phyloP scores from a whole-genome alignment of 2,797 vertebrate genomes.

The Myotis daubentonii region DNA sequence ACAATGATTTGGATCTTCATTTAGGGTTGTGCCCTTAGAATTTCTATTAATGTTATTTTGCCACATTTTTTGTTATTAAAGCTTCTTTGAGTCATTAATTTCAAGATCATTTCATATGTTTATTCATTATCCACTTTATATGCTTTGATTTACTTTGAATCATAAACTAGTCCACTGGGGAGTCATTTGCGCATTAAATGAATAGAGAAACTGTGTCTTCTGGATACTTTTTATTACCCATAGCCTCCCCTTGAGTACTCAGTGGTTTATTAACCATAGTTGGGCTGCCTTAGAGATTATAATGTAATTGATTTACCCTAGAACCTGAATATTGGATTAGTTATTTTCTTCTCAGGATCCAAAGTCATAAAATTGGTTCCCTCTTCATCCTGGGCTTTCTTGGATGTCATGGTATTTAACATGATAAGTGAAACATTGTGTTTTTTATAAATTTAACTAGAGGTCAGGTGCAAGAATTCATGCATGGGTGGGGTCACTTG shows the following conservation, averaged over 20 bases:
- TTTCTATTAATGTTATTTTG: constrained; percentile 53
- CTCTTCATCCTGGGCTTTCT: background rate
- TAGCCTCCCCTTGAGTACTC: background rate
- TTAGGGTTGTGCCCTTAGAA: constrained; percentile 23
- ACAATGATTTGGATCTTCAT: constrained; percentile 45
- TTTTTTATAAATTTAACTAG: constrained; percentile 41
- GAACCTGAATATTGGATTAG: constrained; percentile 44
- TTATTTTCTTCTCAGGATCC: constrained; percentile 49
- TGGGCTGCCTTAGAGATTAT: background rate
- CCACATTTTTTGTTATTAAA: constrained; percentile 11
- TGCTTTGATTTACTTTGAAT: constrained; percentile 54
- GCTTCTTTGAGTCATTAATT: constrained; percentile 55
- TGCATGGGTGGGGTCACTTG: too few species aligned
- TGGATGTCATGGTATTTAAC: background rate
- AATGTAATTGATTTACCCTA: constrained; percentile 30
- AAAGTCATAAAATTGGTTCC: constrained; percentile 18
- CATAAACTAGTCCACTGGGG: constrained; percentile 30
- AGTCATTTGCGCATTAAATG: constrained; percentile 61
- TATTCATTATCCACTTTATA: constrained; percentile 57
- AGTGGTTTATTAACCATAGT: constrained; percentile 30
- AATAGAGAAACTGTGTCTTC: constrained; percentile 33
- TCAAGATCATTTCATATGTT: constrained; percentile 41
- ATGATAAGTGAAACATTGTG: background rate
- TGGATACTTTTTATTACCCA: constrained; percentile 50
- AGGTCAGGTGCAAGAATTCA: too few species aligned